phyloP scores from a whole-genome alignment of 1,140 invertebrate genomes.

The Alviniconcha marisindica region DNA sequence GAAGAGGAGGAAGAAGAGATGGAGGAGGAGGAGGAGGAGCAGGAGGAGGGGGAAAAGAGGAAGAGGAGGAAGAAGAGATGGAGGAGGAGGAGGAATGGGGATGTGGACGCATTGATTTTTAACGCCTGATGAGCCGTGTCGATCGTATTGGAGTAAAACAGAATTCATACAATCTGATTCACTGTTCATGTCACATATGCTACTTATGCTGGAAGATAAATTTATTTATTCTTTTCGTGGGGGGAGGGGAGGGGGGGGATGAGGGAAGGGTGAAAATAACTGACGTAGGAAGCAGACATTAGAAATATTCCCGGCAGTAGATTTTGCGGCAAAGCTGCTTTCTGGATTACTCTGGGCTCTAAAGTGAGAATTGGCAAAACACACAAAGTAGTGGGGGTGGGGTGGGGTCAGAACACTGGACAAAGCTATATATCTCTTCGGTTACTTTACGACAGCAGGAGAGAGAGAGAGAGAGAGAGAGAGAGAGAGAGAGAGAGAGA shows the following conservation, averaged over 20 bases:
- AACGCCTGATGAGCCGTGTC: neutral
- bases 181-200: neutral
- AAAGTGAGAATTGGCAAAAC: neutral
- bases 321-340: neutral
- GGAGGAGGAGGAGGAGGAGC: slow-evolving; percentile 10
- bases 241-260: neutral
- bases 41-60: slow-evolving; percentile 14
- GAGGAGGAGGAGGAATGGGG: neutral
- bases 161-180: neutral
- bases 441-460: neutral
- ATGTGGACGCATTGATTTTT: neutral
- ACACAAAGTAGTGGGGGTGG: neutral
- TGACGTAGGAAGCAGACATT: neutral
- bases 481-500: slow-evolving; percentile 26
- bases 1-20: neutral
- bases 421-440: no score
- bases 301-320: neutral
- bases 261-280: neutral
- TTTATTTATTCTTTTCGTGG: no score
- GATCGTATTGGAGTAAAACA: no score
- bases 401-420: neutral
- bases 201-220: neutral
- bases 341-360: neutral
- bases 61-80: slow-evolving; percentile 20
- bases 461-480: slow-evolving; percentile 27